Percentiles rank a stretch among this genome's conserved stretches.
Evolutionary conservation across 1,140 invertebrate species (phyloP).

Genomic region (Neodiprion virginianus): DNA sequence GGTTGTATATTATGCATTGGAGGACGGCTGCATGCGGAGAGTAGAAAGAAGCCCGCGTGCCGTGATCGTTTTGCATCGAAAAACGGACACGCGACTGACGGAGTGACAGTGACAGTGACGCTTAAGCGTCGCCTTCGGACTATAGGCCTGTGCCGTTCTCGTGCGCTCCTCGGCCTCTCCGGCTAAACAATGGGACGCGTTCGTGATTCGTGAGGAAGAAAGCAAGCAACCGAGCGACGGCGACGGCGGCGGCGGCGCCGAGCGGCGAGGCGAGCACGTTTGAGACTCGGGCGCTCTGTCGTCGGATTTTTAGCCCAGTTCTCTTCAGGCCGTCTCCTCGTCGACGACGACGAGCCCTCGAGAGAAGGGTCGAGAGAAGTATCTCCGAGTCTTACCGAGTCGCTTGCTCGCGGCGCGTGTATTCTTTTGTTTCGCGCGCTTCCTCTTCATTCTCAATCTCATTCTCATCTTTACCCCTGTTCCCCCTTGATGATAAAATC

Average conservation of each 20-base stretch:
- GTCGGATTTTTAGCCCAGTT: background rate
- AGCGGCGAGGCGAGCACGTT: background rate
- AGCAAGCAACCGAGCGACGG: background rate
- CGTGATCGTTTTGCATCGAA: background rate
- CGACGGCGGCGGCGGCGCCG: background rate
- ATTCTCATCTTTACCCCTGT: no score
- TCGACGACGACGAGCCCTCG: background rate
- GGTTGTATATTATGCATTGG: background rate
- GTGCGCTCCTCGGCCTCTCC: background rate
- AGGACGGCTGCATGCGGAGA: background rate
- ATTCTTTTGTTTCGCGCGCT: no score
- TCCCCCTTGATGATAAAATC: no score
- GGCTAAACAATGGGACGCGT: constrained; percentile 2
- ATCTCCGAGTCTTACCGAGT: no score
- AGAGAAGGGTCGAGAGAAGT: background rate
- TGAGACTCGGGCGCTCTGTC: background rate
- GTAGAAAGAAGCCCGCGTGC: background rate
- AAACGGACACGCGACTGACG: no score
- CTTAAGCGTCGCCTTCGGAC: background rate
- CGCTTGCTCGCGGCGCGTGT: no score
- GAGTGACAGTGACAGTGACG: background rate
- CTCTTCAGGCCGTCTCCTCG: background rate
- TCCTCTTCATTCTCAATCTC: no score
- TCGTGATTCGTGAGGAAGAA: background rate
- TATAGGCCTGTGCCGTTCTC: background rate